A percentile compares a stretch with the other conserved stretches of the same genome.
Conservation (phyloP, 2,113 vertebrate genomes). For the Uropsilus gracilis region DNA sequence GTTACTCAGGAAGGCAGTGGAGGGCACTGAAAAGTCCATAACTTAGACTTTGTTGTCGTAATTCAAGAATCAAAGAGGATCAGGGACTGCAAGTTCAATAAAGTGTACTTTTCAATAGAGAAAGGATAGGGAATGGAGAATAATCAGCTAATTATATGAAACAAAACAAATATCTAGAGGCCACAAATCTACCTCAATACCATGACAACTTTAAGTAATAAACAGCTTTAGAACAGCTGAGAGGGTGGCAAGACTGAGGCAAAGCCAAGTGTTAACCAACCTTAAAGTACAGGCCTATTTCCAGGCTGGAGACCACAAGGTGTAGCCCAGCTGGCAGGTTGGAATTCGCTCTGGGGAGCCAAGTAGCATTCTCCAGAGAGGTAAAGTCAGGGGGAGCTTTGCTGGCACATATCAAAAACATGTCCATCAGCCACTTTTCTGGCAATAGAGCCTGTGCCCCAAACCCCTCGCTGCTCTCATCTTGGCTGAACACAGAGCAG, state of each 20-base stretch:
- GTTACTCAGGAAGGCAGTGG: neutral
- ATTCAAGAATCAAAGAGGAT: neutral
- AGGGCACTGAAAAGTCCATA: neutral
- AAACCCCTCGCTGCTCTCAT: neutral
- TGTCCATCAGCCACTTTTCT: neutral
- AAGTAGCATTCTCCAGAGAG: neutral
- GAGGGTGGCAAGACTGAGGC: neutral
- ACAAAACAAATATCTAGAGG: neutral
- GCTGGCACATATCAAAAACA: neutral
- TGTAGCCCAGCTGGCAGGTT: neutral
- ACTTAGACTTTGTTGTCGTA: neutral
- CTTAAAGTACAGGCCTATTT: neutral
- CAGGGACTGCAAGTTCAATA: neutral
- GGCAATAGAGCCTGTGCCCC: neutral
- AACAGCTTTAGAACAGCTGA: slow-evolving; percentile 7
- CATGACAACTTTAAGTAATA: neutral
- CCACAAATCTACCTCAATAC: neutral
- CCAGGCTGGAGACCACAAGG: neutral
- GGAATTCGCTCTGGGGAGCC: no score
- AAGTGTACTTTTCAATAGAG: neutral
- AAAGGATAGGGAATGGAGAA: neutral
- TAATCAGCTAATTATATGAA: neutral
- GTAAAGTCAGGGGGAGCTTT: neutral
- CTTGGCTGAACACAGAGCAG: neutral
- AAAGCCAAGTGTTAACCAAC: neutral